Conservation (phyloP, 2,888 invertebrate species). For the Rutpela maculata region DNA sequence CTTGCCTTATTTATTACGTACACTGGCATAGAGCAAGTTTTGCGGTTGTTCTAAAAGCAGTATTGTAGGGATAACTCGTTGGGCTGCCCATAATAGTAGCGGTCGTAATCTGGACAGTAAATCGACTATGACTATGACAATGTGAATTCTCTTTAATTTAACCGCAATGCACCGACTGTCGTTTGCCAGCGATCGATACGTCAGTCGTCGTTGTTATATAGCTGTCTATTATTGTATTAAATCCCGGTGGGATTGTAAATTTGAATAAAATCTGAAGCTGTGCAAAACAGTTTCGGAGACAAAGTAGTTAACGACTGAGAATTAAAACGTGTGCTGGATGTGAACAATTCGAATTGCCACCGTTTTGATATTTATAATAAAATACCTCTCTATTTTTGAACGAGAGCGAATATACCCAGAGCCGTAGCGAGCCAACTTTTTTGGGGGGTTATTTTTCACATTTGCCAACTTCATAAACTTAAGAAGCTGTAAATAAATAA, state of each 20-base stretch:
- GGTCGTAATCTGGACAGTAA: constrained; percentile 47
- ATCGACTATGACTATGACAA: constrained; percentile 48
- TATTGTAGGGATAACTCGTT: constrained; percentile 15
- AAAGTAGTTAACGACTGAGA: constrained; percentile 1
- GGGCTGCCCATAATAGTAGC: constrained; percentile 36
- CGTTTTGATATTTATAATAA: neutral
- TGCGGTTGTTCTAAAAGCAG: constrained; percentile 15
- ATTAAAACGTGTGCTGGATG: neutral
- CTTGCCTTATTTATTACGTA: neutral
- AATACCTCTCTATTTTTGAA: neutral
- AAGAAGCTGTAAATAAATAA: no score
- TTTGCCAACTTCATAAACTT: no score
- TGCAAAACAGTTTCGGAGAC: neutral
- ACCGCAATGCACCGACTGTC: constrained; percentile 52
- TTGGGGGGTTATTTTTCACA: no score
- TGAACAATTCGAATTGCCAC: neutral
- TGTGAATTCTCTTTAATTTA: constrained; percentile 47
- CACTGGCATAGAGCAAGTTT: constrained; percentile 3
- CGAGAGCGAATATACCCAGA: neutral
- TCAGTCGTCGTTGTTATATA: constrained; percentile 26
- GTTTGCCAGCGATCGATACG: constrained; percentile 46
- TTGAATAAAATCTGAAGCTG: constrained; percentile 26
- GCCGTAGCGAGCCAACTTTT: no score
- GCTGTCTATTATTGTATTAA: constrained; percentile 13
- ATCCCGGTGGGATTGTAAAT: constrained; percentile 6